Evolutionary conservation across 2,797 vertebrate genomes (phyloP), one percentile per base, ranked within the genome.

Genomic region (Manis javanica): DNA sequence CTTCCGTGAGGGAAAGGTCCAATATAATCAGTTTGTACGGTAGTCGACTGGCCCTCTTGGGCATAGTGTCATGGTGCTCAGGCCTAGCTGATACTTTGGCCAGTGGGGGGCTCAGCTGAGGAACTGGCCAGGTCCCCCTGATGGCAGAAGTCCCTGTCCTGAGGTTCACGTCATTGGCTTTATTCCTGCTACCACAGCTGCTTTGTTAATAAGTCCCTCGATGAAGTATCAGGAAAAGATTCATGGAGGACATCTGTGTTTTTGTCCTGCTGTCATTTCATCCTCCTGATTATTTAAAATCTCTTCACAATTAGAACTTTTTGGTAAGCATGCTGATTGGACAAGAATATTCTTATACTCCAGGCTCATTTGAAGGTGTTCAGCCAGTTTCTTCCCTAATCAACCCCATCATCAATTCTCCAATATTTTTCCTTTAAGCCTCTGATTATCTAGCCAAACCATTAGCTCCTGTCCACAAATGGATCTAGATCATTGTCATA

Each of bases 381-480:
- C 37, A 37, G 39, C 34, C 74, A 89, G 15, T 21, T 71, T 91
- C 39, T 83, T n/a, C 37, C 84, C 49, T 85, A 29, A 71, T 19
- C 14, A 37, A 90, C 9, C 14, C 39, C 55, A 53, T 83, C 74
- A 57, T 66, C 86, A 90, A 5, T 37, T 61, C 64, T 88, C 59
- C 61, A 59, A 2, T 55, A 69, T 63, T 92, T 77, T 89, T 95
- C 24, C 82, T 90, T 68, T 71, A 83, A 68, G 61, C 83, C 83
- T 88, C 72, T 64, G 37, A 88, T 51, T 78, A 18, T 94, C 95
- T 96, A 31, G 83, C 81, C 81, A 96, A 94, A 95, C 88, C 87
- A 26, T 96, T 29, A 78, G 68, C 90, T 86, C 71, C 90, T 72
- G 64, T 92, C 90, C 55, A 89, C 92, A 83, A 92, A 92, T 31